Base-by-base conservation (phyloP, 2,888 invertebrate species). In the Platerodrilus igneus region DNA sequence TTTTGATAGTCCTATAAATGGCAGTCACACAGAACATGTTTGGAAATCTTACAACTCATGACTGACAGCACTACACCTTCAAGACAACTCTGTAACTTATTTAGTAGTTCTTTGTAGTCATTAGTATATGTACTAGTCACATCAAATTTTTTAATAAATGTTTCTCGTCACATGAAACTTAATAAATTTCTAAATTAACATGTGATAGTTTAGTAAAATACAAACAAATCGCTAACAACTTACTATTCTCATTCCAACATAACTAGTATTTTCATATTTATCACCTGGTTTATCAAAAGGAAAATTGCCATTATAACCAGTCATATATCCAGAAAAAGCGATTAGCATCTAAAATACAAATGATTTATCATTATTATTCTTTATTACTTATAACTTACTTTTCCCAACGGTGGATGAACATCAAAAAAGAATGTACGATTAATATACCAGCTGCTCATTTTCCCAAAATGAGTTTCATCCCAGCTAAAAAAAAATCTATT, bases 381-480 rank as follows among this genome's bases (percentile, higher is more conserved):
- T 33, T 29, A 6, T 10, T 18, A 3, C 9, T 28, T 18, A 11
- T 11, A 9, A 36, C 51, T 61, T 75, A 92, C 93, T 78, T 96
- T 96, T 56, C 95, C 96, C 33, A 95, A 74, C 11, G 96, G 95
- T 41, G 96, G 96, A 73, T 96, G 96, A 1, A 96, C 96, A 72
- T 96, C 96, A 71, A 96, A 96, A 71, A 96, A 96, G 68, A 95
- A 95, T 38, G 94, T 94, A 52, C 91, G 77, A 58, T 95, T 96
- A 49, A 96, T 94, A 61, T 96, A 96, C 93, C 94, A 96, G 63
- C 92, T 93, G 1, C 89, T 93, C 93, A 96, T 95, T 77, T 96
- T 96, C 1, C 95, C 95, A 76, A 96, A 96, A 73, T 96, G 96
- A 16, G 95, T 95, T 75, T 96, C 96, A 73, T 96, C 96, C 93